A percentile compares a stretch with the other conserved stretches of the same genome.
Evolutionary conservation across 2,888 invertebrate genomes (phyloP).

Genomic region (Podabrus alpinus): DNA sequence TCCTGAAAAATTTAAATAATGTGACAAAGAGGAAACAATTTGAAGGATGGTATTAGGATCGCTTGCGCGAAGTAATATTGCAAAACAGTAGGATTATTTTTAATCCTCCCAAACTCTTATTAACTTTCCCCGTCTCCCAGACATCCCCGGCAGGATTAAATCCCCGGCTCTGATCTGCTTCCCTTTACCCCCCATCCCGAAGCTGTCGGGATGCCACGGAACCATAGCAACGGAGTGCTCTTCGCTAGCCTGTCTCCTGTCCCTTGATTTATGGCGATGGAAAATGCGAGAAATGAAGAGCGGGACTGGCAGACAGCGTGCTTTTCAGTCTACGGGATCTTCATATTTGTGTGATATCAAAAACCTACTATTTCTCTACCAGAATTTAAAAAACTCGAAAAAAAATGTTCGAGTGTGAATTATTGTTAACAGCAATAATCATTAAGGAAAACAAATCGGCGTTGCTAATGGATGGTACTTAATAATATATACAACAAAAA

Average conservation of each 20-base stretch:
- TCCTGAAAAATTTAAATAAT: slow-evolving; percentile 18
- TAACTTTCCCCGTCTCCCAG: slow-evolving; percentile 55
- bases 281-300: slow-evolving; percentile 61
- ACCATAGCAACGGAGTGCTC: slow-evolving; percentile 58
- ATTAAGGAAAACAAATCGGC: neutral
- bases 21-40: slow-evolving; percentile 28
- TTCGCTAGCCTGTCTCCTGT: slow-evolving; percentile 58
- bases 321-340: slow-evolving; percentile 30
- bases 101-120: slow-evolving; percentile 58
- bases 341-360: slow-evolving; percentile 30
- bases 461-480: no score
- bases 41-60: slow-evolving; percentile 29
- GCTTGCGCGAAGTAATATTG: slow-evolving; percentile 50
- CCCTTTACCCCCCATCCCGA: slow-evolving; percentile 36
- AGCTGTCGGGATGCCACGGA: slow-evolving; percentile 59
- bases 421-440: neutral
- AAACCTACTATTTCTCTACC: slow-evolving; percentile 2
- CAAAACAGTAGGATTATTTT: slow-evolving; percentile 58
- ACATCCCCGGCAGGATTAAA: slow-evolving; percentile 56
- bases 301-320: slow-evolving; percentile 54
- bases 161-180: slow-evolving; percentile 54
- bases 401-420: neutral
- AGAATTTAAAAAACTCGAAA: neutral
- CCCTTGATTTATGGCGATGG: slow-evolving; percentile 59
- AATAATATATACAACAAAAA: no score